phyloP scores from a whole-genome alignment of 2,113 vertebrate species.

The Rhinolophus sinicus region DNA sequence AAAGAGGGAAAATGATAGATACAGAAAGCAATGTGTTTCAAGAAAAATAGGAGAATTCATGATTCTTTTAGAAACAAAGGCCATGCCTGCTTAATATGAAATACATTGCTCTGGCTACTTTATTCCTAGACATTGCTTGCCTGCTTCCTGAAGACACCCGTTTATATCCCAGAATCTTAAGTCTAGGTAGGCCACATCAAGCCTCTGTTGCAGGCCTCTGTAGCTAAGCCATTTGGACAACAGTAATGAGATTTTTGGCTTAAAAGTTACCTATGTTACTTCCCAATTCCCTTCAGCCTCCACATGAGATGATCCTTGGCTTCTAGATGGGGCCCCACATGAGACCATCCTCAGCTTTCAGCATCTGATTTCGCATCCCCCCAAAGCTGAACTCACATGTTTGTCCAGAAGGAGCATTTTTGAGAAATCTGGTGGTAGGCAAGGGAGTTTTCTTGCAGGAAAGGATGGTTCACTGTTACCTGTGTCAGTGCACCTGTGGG shows the following conservation, averaged over 20 bases:
- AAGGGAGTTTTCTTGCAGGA: not conserved
- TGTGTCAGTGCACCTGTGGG: not conserved
- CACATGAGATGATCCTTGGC: not conserved
- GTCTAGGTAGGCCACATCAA: not conserved
- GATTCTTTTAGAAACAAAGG: constrained; percentile 6
- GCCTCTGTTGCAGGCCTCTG: not conserved
- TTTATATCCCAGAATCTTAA: not conserved
- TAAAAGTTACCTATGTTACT: not conserved
- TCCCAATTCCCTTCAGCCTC: not conserved
- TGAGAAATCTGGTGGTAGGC: not conserved
- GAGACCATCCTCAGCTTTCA: not conserved
- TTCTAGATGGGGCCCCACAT: not conserved
- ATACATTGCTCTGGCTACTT: not conserved
- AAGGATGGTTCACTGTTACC: not conserved
- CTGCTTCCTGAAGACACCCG: not conserved
- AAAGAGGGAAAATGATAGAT: not conserved
- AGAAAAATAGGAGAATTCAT: not conserved
- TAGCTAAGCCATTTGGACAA: not conserved
- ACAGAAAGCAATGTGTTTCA: not conserved
- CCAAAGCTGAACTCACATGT: not conserved
- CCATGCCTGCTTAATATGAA: not conserved
- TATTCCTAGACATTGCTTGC: not conserved
- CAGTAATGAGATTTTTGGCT: not conserved
- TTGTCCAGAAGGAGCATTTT: not conserved
- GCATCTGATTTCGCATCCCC: not conserved